Percentiles rank a stretch among this genome's conserved stretches.
Conservation (phyloP, 2,797 vertebrate genomes). For the Sebastes miniatus region DNA sequence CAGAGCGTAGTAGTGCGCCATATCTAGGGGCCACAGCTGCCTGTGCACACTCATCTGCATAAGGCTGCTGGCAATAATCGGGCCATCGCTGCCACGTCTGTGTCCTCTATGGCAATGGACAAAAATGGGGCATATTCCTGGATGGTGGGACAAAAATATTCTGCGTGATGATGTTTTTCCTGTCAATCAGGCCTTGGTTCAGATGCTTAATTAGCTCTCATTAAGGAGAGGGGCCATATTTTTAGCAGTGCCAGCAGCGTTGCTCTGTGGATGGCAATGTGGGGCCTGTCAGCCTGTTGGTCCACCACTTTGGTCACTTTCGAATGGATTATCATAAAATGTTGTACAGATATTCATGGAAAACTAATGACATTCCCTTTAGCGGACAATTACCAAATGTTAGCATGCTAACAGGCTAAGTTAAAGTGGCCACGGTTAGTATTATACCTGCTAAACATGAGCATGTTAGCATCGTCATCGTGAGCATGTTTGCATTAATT, state of each 20-base stretch:
- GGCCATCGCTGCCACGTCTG: constrained; percentile 2
- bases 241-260: background rate
- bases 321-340: background rate
- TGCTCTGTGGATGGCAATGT: background rate
- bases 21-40: constrained; percentile 74
- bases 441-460: background rate
- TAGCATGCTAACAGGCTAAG: background rate
- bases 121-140: constrained; percentile 10
- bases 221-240: background rate
- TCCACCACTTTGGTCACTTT: background rate
- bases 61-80: constrained; percentile 48
- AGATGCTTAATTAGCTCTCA: constrained; percentile 67
- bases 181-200: constrained; percentile 62
- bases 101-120: constrained; percentile 30
- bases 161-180: constrained; percentile 13
- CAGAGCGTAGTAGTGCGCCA: constrained; percentile 11
- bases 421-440: background rate
- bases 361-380: background rate
- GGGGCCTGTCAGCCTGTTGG: background rate
- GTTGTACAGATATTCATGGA: background rate
- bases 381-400: background rate
- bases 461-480: background rate
- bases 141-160: constrained; percentile 41
- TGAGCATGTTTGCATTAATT: background rate
- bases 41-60: constrained; percentile 48